Percentiles rank a stretch among this genome's conserved stretches.
phyloP scores from a whole-genome alignment of 2,888 invertebrate genomes.

The Cephus runcator region DNA sequence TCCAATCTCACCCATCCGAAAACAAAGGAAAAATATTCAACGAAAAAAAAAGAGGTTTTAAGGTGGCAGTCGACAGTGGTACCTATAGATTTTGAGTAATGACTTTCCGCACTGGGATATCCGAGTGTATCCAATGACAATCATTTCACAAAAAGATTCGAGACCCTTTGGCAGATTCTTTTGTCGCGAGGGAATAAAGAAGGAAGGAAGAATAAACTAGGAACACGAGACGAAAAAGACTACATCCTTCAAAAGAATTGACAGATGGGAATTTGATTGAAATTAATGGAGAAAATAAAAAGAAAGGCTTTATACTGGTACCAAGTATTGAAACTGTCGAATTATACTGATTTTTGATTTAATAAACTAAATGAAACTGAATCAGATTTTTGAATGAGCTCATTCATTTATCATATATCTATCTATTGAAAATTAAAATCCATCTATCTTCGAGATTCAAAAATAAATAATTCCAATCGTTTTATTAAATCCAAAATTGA shows the following conservation, averaged over 20 bases:
- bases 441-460: not conserved
- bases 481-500: not conserved
- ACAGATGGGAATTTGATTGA: not conserved
- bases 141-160: not conserved
- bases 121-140: not conserved
- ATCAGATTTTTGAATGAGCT: no score
- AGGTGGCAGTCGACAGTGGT: not conserved
- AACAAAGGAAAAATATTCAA: not conserved
- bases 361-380: no score
- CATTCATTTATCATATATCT: no score
- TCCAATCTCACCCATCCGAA: not conserved
- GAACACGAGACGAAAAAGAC: not conserved
- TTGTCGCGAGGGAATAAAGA: not conserved
- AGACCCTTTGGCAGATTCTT: not conserved
- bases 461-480: not conserved
- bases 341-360: no score
- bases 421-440: no score
- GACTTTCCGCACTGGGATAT: not conserved
- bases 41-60: not conserved
- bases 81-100: not conserved
- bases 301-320: not conserved
- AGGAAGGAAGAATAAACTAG: not conserved
- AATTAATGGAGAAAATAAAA: not conserved
- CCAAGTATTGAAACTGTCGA: not conserved
- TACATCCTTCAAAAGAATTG: not conserved